Evolutionary conservation across 2,888 invertebrate genomes (phyloP).

Genomic region (Caenorhabditis sinica): DNA sequence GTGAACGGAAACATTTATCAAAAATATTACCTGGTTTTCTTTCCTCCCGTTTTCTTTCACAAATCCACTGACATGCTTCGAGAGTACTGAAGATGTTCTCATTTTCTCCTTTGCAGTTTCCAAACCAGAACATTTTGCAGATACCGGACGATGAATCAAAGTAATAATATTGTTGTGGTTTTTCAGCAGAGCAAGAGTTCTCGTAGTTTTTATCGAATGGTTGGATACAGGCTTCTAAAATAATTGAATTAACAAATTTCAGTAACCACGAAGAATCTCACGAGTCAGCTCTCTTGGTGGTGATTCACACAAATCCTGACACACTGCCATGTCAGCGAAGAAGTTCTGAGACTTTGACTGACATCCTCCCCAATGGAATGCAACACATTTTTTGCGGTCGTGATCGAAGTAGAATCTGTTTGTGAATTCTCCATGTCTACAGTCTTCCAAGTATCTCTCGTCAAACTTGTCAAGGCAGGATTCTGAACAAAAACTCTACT

Average conservation of each 20-base stretch:
- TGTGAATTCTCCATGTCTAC: slow-evolving; percentile 77
- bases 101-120: slow-evolving; percentile 78
- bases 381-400: slow-evolving; percentile 74
- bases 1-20: too few species aligned
- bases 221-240: slow-evolving; percentile 75
- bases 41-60: slow-evolving; percentile 76
- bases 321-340: slow-evolving; percentile 72
- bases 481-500: slow-evolving; percentile 65
- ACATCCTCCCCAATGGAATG: slow-evolving; percentile 82
- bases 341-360: slow-evolving; percentile 76
- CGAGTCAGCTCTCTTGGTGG: slow-evolving; percentile 74
- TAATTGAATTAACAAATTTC: neutral
- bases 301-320: slow-evolving; percentile 76
- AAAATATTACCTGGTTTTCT: slow-evolving; percentile 73
- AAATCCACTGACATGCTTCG: slow-evolving; percentile 81
- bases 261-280: slow-evolving; percentile 48
- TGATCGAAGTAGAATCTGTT: slow-evolving; percentile 81
- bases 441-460: slow-evolving; percentile 77
- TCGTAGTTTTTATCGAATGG: slow-evolving; percentile 74
- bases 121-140: slow-evolving; percentile 83
- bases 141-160: slow-evolving; percentile 74
- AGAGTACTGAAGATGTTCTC: slow-evolving; percentile 80
- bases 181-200: slow-evolving; percentile 52
- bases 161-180: slow-evolving; percentile 78
- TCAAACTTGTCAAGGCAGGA: slow-evolving; percentile 81